These are phyloP conservation scores for Leptinotarsa juncta DNA, from an alignment of 2,888 invertebrate genomes.

Conservation along the genomic window DNA sequence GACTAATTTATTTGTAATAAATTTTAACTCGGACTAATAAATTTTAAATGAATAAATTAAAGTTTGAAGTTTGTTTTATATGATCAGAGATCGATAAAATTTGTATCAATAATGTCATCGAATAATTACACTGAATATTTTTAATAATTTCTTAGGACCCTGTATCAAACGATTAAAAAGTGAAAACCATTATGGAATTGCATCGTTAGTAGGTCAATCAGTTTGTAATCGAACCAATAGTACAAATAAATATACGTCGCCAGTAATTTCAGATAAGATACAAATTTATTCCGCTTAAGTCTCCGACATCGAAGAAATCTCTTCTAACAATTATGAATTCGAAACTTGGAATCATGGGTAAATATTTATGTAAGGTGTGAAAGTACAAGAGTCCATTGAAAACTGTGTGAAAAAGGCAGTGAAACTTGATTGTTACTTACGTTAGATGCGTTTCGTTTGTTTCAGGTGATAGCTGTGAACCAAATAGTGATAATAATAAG, in stretches of 20 bases:
- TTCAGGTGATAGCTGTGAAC: slow-evolving; percentile 57
- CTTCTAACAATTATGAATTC: background rate
- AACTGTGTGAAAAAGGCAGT: background rate
- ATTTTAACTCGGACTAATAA: too few relatives aligned
- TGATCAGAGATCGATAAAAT: too few relatives aligned
- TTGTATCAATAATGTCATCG: too few relatives aligned
- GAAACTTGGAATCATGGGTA: background rate
- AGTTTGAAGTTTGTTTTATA: too few relatives aligned
- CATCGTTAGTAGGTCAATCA: slow-evolving; percentile 36
- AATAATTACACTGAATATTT: background rate
- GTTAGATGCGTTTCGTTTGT: slow-evolving; percentile 27
- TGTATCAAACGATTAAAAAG: slow-evolving; percentile 29
- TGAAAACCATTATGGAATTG: slow-evolving; percentile 33
- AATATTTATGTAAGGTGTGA: slow-evolving; percentile 8
- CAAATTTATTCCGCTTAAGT: background rate
- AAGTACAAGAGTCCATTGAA: slow-evolving; percentile 21
- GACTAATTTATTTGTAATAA: too few relatives aligned
- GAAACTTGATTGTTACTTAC: slow-evolving; percentile 10
- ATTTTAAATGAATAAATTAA: too few relatives aligned
- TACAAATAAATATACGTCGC: background rate
- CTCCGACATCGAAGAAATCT: background rate
- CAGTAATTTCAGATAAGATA: slow-evolving; percentile 9
- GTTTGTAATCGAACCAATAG: slow-evolving; percentile 17
- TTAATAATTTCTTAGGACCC: slow-evolving; percentile 11
- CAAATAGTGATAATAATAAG: slow-evolving; percentile 54